A percentile compares a stretch with the other conserved stretches of the same genome.
Evolutionary conservation across 2,888 invertebrate species (phyloP).

Genomic region (Ornithoptera alexandrae): DNA sequence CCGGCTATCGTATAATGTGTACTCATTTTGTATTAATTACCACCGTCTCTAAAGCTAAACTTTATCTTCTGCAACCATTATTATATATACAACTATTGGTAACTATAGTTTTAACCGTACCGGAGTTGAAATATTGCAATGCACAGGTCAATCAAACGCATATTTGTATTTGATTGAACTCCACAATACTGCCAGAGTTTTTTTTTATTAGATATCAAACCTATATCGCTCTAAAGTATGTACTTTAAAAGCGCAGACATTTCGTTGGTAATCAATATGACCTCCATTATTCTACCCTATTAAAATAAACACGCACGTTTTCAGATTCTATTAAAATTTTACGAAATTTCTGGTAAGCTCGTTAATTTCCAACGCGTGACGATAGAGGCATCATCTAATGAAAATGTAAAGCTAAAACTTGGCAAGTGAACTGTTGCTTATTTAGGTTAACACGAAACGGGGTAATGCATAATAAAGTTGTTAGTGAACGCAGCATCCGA

Average conservation of each 20-base stretch:
- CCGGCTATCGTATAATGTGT: too few relatives aligned
- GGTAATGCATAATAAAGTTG: conserved; percentile 75
- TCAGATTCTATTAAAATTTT: conserved; percentile 21
- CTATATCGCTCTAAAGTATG: too few relatives aligned
- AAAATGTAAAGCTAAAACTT: conserved; percentile 73
- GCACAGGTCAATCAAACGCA: too few relatives aligned
- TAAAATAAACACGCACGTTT: conserved; percentile 18
- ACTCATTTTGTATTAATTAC: too few relatives aligned
- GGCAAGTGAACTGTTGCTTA: conserved; percentile 71
- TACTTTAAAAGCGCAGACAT: neutral
- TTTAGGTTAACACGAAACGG: conserved; percentile 64
- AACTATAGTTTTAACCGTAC: too few relatives aligned
- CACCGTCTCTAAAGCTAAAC: too few relatives aligned
- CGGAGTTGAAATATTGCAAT: too few relatives aligned
- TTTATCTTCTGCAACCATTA: too few relatives aligned
- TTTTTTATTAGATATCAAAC: too few relatives aligned
- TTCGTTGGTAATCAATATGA: neutral
- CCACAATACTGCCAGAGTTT: too few relatives aligned
- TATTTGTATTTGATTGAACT: too few relatives aligned
- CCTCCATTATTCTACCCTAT: conserved; percentile 7
- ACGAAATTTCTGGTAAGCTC: conserved; percentile 29
- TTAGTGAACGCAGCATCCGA: conserved; percentile 52
- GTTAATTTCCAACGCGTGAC: conserved; percentile 42
- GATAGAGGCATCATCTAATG: conserved; percentile 57
- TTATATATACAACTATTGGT: too few relatives aligned